Conservation (phyloP, 2,113 vertebrate species). For the Chroicocephalus ridibundus region DNA sequence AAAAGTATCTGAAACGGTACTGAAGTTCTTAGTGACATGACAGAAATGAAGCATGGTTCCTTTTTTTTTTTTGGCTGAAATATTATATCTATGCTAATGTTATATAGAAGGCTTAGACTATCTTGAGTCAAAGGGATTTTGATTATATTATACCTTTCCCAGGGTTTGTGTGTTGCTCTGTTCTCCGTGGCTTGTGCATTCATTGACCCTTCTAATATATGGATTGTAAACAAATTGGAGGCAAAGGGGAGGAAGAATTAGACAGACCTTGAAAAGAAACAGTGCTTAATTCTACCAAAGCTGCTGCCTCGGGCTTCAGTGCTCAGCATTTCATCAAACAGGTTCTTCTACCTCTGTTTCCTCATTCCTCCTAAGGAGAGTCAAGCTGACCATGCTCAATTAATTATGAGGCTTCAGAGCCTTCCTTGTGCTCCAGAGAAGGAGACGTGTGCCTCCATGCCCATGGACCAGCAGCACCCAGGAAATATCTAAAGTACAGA, state of each 20-base stretch:
- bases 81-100: background rate
- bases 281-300: background rate
- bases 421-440: background rate
- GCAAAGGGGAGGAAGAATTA: background rate
- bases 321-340: slow-evolving; percentile 44
- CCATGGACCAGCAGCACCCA: background rate
- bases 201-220: background rate
- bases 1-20: background rate
- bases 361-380: slow-evolving; percentile 48
- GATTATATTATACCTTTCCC: background rate
- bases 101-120: background rate
- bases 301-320: slow-evolving; percentile 22
- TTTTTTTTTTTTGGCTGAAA: background rate
- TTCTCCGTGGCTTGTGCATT: background rate
- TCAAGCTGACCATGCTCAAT: slow-evolving; percentile 29
- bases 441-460: background rate
- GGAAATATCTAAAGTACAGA: background rate
- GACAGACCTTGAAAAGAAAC: background rate
- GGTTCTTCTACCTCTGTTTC: slow-evolving; percentile 63
- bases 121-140: background rate
- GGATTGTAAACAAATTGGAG: background rate
- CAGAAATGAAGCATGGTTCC: background rate
- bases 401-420: background rate
- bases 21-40: background rate
- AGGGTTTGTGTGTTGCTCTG: background rate